Evolutionary conservation across 2,888 invertebrate genomes (phyloP).

Genomic region (Steromphala cineraria): DNA sequence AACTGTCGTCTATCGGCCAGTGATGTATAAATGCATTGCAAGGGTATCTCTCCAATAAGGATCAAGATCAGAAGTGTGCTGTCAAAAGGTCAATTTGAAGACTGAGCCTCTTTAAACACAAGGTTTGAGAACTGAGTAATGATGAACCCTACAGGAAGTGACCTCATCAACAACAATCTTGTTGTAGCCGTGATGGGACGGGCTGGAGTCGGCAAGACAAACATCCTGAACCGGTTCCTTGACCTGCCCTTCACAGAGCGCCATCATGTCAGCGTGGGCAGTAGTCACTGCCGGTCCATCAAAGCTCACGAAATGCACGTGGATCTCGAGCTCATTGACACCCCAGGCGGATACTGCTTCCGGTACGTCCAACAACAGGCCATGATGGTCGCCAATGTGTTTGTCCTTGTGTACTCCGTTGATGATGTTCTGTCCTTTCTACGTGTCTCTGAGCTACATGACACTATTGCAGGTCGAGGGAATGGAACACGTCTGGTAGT

Average conservation of each 20-base stretch:
- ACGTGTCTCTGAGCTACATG: not conserved
- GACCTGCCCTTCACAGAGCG: not conserved
- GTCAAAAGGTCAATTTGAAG: too few species aligned
- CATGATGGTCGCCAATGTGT: not conserved
- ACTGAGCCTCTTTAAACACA: too few species aligned
- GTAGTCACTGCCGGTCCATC: not conserved
- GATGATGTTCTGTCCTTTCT: not conserved
- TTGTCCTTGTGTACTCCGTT: not conserved
- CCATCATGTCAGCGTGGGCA: not conserved
- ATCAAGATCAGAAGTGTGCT: too few species aligned
- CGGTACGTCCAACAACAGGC: not conserved
- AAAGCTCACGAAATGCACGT: not conserved
- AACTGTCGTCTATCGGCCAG: too few species aligned
- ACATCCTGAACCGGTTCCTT: not conserved
- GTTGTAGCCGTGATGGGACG: not conserved
- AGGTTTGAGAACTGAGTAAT: too few species aligned
- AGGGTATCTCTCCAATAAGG: too few species aligned
- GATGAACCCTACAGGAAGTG: too few species aligned
- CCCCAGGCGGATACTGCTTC: constrained; percentile 7
- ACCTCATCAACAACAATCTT: not conserved
- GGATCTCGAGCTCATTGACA: not conserved
- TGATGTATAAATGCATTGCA: too few species aligned
- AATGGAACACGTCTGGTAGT: not conserved
- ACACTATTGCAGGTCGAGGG: not conserved
- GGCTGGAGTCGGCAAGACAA: not conserved